Percentiles rank a stretch among this genome's conserved stretches.
Evolutionary conservation across 2,113 vertebrate species (phyloP).

Genomic region (Chloropsis cyanopogon): DNA sequence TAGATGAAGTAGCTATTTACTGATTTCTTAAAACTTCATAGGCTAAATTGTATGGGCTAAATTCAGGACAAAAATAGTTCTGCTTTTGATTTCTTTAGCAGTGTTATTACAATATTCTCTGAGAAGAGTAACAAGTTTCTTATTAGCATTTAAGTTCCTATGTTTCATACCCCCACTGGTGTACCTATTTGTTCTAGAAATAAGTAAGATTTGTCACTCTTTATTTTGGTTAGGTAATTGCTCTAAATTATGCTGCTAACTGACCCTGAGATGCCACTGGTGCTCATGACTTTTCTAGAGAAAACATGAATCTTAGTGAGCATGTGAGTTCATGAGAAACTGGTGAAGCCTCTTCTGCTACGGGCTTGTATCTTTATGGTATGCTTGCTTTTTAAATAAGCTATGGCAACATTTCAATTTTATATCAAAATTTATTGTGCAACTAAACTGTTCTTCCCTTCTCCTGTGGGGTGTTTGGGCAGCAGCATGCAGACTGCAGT

Average conservation of each 20-base stretch:
- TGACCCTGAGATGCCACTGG: neutral
- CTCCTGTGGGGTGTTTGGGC: neutral
- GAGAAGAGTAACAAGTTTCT: neutral
- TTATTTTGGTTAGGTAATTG: neutral
- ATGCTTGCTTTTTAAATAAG: neutral
- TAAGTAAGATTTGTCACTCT: neutral
- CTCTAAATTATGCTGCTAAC: neutral
- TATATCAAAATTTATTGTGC: neutral
- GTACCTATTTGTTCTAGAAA: neutral
- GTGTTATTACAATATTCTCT: neutral
- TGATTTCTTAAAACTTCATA: neutral
- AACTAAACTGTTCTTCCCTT: neutral
- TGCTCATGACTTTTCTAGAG: neutral
- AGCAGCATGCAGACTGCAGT: neutral
- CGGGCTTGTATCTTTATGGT: neutral
- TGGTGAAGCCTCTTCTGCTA: neutral
- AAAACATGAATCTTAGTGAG: neutral
- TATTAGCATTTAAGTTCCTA: neutral
- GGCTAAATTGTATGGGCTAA: neutral
- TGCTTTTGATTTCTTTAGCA: neutral
- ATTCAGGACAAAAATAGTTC: neutral
- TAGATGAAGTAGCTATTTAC: neutral
- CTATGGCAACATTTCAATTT: neutral
- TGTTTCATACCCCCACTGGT: neutral
- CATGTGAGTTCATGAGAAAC: rapidly evolving